These are phyloP conservation scores for Alviniconcha marisindica DNA, from an alignment of 1,140 invertebrate species.

Conservation along the genomic window DNA sequence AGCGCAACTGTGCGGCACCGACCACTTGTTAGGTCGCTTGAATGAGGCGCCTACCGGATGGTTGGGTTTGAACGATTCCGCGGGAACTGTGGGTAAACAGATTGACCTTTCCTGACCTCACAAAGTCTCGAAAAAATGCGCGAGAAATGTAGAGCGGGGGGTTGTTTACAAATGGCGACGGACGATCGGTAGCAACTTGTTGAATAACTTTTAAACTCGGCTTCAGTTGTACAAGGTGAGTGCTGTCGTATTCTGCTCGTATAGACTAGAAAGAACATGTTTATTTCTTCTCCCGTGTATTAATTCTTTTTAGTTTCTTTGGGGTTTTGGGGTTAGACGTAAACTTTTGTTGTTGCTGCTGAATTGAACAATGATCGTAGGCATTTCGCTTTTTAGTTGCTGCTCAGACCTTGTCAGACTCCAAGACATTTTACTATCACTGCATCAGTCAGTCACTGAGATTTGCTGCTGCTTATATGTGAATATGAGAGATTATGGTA, in stretches of 20 bases:
- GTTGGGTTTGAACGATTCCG: constrained; percentile 38
- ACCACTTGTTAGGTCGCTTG: constrained; percentile 22
- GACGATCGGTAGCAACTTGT: constrained; percentile 39
- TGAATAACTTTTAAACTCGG: constrained; percentile 10
- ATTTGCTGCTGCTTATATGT: no score
- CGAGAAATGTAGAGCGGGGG: neutral
- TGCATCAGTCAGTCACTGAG: no score
- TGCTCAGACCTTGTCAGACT: no score
- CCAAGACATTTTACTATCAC: no score
- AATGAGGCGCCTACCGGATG: constrained; percentile 14
- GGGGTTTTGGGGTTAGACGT: neutral
- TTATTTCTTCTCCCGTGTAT: no score
- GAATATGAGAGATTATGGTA: no score
- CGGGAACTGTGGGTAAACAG: constrained; percentile 37
- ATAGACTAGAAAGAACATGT: no score
- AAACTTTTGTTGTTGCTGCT: neutral
- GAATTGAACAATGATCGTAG: no score
- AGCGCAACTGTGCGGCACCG: neutral
- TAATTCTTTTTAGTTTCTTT: neutral
- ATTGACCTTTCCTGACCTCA: neutral
- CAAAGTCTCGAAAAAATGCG: constrained; percentile 12
- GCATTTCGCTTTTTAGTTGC: neutral
- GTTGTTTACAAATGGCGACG: constrained; percentile 44
- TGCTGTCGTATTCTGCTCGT: no score
- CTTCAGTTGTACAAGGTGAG: neutral